phyloP scores from a whole-genome alignment of 1,140 invertebrate genomes.

The Nasonia longicornis region DNA sequence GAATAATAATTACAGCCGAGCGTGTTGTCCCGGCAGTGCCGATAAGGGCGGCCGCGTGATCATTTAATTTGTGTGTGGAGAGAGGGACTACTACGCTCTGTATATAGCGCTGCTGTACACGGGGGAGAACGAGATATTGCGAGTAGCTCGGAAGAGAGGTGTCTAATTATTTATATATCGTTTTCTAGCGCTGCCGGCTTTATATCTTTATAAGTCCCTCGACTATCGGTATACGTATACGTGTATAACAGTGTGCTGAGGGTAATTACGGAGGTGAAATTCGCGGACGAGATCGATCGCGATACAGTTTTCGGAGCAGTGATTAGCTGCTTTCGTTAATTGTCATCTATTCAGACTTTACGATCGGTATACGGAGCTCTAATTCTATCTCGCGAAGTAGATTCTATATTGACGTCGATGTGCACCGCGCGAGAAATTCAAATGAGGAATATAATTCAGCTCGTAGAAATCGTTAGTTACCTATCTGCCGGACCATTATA shows the following conservation, averaged over 20 bases:
- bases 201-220: not conserved
- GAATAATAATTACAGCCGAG: conserved; percentile 28
- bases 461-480: not conserved
- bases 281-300: not conserved
- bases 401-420: too few relatives aligned
- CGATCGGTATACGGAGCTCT: too few relatives aligned
- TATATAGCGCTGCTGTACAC: too few relatives aligned
- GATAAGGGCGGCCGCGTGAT: conserved; percentile 12
- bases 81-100: not conserved
- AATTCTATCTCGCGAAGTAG: too few relatives aligned
- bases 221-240: too few relatives aligned
- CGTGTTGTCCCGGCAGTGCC: not conserved
- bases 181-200: conserved; percentile 3
- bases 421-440: not conserved
- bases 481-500: not conserved
- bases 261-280: not conserved
- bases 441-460: not conserved
- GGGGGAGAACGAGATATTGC: not conserved
- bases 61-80: conserved; percentile 29
- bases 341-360: too few relatives aligned
- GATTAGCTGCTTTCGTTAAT: too few relatives aligned
- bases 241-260: not conserved
- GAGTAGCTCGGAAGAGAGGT: not conserved
- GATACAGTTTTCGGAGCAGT: not conserved
- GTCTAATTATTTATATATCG: conserved; percentile 35